Base-by-base conservation (phyloP, 2,888 invertebrate genomes). In the Amphiduros pacificus region DNA sequence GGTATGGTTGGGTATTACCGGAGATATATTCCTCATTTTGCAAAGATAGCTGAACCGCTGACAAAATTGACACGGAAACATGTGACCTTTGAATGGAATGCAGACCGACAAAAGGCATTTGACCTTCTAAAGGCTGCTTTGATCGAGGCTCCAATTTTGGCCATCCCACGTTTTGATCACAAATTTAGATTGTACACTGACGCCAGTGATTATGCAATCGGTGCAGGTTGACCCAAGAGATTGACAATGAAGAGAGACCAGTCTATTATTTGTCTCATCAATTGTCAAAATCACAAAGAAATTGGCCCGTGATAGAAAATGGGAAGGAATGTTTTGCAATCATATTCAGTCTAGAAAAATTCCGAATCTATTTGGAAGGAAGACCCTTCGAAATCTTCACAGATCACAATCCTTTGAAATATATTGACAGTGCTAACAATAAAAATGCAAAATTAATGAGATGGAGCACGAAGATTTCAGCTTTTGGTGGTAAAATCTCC, bases 321-420 rank as follows among this genome's bases (percentile, higher is more conserved):
- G n/a, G n/a, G n/a, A 59, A 53, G n/a, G 52, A 59, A 41, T 51
- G 59, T 28, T 44, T 32, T 22, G 59, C 59, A 14, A 5, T 59
- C 14, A 24, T 59, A 3, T 59, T 36, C 36, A 32, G 14, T 2
- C 22, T 59, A 5, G 22, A 32, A 24, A 57, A 59, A 5, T 59
- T 59, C n/a, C 27, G 27, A 6, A 6, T 5, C 31, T 59, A 52
- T 53, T 28, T 59, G 22, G 26, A 9, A 5, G 51, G 51, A 22
- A 5, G 6, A 9, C 5, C 20, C 4, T 9, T 51, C 26, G 4
- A 3, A 9, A 17, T 51, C 5, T 51, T 27, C 26, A 11, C 51
- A 5, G 51, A 51, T 17, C 51, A 51, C 26, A 6, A 51, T 9
- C 51, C 51, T 6, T 17, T 51, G 9, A 24, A 4, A 4, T 27